Evolutionary conservation across 2,888 invertebrate species (phyloP).

Genomic region (Boloria selene): DNA sequence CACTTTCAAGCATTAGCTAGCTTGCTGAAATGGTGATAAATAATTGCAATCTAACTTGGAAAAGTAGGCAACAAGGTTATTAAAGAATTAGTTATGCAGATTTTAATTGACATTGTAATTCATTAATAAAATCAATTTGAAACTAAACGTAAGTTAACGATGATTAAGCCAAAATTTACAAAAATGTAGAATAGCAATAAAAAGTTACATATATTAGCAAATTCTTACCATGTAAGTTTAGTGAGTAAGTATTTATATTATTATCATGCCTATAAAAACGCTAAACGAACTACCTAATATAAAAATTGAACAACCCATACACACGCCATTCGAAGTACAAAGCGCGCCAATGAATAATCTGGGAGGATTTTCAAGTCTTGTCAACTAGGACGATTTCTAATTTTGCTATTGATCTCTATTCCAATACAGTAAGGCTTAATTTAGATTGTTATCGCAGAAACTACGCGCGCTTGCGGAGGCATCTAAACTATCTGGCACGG

Average conservation of each 20-base stretch:
- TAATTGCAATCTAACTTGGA: slow-evolving; percentile 34
- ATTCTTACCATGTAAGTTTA: too few species aligned
- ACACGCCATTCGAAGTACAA: slow-evolving; percentile 51
- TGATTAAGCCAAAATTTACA: neutral
- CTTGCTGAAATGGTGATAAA: slow-evolving; percentile 52
- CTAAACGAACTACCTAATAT: slow-evolving; percentile 13
- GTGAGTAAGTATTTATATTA: neutral
- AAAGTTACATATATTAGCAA: too few species aligned
- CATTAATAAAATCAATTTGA: neutral
- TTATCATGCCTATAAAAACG: slow-evolving; percentile 1
- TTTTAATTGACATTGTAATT: slow-evolving; percentile 8
- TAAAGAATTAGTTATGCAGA: slow-evolving; percentile 43
- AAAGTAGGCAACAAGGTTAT: slow-evolving; percentile 37
- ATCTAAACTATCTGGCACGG: slow-evolving; percentile 46
- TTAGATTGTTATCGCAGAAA: slow-evolving; percentile 24
- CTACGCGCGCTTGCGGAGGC: slow-evolving; percentile 37
- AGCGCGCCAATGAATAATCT: slow-evolving; percentile 73
- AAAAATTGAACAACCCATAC: slow-evolving; percentile 23
- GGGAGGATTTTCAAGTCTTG: slow-evolving; percentile 57
- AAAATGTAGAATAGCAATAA: too few species aligned
- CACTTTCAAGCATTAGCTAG: slow-evolving; percentile 60
- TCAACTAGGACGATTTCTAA: slow-evolving; percentile 40
- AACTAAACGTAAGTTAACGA: neutral
- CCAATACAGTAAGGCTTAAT: slow-evolving; percentile 24
- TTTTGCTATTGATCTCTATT: slow-evolving; percentile 26